Percentiles rank a stretch among this genome's conserved stretches.
phyloP scores from a whole-genome alignment of 2,888 invertebrate species.

The Cheiracanthium punctorium region DNA sequence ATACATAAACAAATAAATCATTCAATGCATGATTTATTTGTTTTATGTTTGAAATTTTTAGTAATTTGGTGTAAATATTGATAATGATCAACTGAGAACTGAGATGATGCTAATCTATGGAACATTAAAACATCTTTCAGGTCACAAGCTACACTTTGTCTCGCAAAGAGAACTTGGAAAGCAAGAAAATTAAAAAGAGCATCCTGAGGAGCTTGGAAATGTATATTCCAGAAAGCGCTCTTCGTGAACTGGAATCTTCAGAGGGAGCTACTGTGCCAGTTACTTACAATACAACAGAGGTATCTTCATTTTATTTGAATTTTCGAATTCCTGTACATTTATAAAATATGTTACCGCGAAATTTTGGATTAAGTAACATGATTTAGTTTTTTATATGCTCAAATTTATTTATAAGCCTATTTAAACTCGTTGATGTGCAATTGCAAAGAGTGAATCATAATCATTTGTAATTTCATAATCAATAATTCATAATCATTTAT shows the following conservation, averaged over 20 bases:
- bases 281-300: constrained; percentile 44
- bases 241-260: neutral
- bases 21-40: neutral
- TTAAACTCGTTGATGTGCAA: no score
- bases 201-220: constrained; percentile 39
- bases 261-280: neutral
- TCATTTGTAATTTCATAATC: no score
- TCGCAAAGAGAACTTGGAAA: constrained; percentile 2
- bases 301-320: neutral
- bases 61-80: neutral
- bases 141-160: constrained; percentile 34
- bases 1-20: no score
- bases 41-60: no score
- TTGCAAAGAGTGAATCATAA: no score
- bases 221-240: neutral
- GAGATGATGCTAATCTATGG: neutral
- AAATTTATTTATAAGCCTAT: no score
- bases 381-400: no score
- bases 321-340: no score
- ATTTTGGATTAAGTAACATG: no score
- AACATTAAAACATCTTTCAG: no score
- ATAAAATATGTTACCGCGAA: no score
- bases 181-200: constrained; percentile 43
- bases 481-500: no score
- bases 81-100: neutral